Base-by-base conservation (phyloP, 2,797 vertebrate species). In the Poecile montanus region DNA sequence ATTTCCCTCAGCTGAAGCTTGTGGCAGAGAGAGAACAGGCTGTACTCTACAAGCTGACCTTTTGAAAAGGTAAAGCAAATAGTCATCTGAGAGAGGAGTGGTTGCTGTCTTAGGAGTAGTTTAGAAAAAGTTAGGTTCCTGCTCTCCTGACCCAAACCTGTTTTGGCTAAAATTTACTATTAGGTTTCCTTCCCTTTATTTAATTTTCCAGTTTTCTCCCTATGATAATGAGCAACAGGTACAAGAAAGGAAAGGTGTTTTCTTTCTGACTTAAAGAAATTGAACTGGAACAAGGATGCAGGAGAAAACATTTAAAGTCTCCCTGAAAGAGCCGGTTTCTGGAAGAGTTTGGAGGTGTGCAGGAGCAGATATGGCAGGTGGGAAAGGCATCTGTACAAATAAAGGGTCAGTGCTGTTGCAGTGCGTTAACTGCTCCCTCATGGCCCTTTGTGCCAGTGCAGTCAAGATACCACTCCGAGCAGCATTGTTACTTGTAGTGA, bases 31-130 rank as follows among this genome's bases (percentile, higher is more conserved):
- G 62, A 82, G 83, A 86, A 73, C 85, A 86, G 44, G 13, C 74
- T 94, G 89, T 91, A 20, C 70, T 79, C 32, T 76, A 22, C 21
- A 22, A 42, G 16, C 20, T 91, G 84, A 89, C 80, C 76, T 93
- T 95, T 85, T 81, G 44, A 65, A 93, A 91, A 84, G 34, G 44
- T 92, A 53, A 53, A 88, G 76, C 70, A 88, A 90, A 90, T 54
- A 94, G 40, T 84, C 34, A 48, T 88, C 65, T 88, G 82, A 88
- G 36, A 36, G 38, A 78, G 58, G 30, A 75, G 57, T 32, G 47
- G 20, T 62, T 91, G 36, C 62, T 81, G 1, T 66, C 42, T 90
- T 71, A 58, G 26, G 40, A 23, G 11, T 58, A 60, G 44, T 50
- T 57, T 53, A 62, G 47, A 56, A 74, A 73, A 86, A 77, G 38